Percentiles rank a stretch among this genome's conserved stretches.
These are phyloP conservation scores for Armadillidium nasatum DNA, from an alignment of 1,140 invertebrate genomes.

Conservation along the genomic window DNA sequence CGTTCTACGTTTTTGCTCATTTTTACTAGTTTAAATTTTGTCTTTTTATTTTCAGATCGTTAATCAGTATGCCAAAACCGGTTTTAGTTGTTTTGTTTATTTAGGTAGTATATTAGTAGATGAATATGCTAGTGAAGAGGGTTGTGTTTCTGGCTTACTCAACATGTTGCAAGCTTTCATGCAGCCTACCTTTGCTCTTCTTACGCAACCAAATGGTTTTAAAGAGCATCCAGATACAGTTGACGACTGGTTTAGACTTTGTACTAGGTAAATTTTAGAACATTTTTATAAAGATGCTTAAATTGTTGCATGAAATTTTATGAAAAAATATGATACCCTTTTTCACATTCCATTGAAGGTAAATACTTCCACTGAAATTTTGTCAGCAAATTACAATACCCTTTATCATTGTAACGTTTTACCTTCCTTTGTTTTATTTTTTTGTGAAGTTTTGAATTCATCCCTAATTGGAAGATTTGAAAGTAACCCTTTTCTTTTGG, in stretches of 20 bases:
- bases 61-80: conserved; percentile 69
- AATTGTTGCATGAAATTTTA: neutral
- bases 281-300: too few species aligned
- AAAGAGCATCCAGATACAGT: conserved; percentile 93
- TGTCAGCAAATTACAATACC: too few species aligned
- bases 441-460: too few species aligned
- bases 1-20: too few species aligned
- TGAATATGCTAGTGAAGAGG: conserved; percentile 72
- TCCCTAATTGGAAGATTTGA: too few species aligned
- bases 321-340: neutral
- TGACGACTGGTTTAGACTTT: conserved; percentile 91
- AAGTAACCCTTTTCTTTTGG: too few species aligned
- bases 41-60: conserved; percentile 61
- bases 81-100: conserved; percentile 93
- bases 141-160: conserved; percentile 68
- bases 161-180: conserved; percentile 84
- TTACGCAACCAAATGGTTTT: conserved; percentile 68
- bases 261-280: conserved; percentile 60
- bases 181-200: conserved; percentile 72
- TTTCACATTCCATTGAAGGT: too few species aligned
- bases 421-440: too few species aligned
- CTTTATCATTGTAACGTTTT: too few species aligned
- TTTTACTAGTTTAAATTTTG: too few species aligned
- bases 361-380: too few species aligned
- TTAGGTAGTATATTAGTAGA: conserved; percentile 90